A percentile compares a stretch with the other conserved stretches of the same genome.
Evolutionary conservation across 2,113 vertebrate species (phyloP).

Genomic region (Dicerorhinus sumatrensis): DNA sequence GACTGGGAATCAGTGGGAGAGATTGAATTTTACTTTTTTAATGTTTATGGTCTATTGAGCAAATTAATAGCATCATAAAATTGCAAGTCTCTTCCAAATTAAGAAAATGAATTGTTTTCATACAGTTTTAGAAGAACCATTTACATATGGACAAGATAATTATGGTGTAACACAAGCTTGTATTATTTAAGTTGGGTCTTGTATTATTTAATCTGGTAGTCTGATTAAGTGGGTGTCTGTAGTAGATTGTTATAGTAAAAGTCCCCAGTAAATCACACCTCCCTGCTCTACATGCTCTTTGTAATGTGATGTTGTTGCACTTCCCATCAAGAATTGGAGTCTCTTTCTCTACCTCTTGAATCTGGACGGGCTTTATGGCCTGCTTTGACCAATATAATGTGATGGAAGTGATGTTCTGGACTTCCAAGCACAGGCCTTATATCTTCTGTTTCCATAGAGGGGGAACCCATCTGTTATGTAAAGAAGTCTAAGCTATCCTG

Average conservation of each 20-base stretch:
- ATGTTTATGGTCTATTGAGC: not conserved
- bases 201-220: not conserved
- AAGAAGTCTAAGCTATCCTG: not conserved
- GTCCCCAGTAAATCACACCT: not conserved
- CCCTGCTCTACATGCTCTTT: not conserved
- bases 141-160: conserved; percentile 49
- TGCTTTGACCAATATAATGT: not conserved
- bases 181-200: conserved; percentile 29
- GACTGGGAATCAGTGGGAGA: not conserved
- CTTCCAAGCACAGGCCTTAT: not conserved
- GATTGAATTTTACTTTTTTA: conserved; percentile 1
- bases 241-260: not conserved
- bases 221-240: conserved; percentile 13
- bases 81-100: conserved; percentile 9
- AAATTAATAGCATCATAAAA: not conserved
- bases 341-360: not conserved
- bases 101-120: conserved; percentile 61
- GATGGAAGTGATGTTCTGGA: not conserved
- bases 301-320: not conserved
- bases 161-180: conserved; percentile 28
- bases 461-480: not conserved
- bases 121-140: conserved; percentile 37
- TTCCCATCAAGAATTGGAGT: not conserved
- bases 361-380: not conserved
- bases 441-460: not conserved